Evolutionary conservation across 2,888 invertebrate genomes (phyloP).

Genomic region (Zygaena filipendulae): DNA sequence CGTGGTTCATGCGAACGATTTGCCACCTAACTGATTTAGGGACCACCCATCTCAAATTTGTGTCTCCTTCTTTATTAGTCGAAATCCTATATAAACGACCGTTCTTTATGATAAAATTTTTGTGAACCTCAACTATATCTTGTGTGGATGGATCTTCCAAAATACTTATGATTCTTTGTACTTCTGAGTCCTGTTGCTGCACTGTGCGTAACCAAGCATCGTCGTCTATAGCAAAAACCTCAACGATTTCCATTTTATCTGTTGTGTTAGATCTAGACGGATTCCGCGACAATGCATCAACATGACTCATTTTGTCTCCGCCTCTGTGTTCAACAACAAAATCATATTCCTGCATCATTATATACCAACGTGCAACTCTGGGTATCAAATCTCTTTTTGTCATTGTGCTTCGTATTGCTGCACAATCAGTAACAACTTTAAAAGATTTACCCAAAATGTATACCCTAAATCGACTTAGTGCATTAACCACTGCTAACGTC

Average conservation of each 20-base stretch:
- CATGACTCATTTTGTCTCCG: conserved; percentile 21
- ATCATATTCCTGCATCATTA: conserved; percentile 23
- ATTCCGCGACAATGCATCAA: conserved; percentile 21
- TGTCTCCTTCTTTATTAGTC: conserved; percentile 2
- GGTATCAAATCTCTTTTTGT: conserved; percentile 21
- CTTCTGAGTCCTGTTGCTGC: conserved; percentile 5
- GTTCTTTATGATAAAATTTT: conserved; percentile 8
- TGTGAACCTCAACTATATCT: conserved; percentile 5
- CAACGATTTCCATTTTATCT: conserved; percentile 6
- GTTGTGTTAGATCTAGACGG: conserved; percentile 11
- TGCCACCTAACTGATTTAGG: conserved; percentile 23
- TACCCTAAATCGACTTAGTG: conserved; percentile 8
- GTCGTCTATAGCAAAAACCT: conserved; percentile 12
- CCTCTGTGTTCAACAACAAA: conserved; percentile 24
- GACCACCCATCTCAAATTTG: conserved; percentile 23
- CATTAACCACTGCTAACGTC: conserved; percentile 11
- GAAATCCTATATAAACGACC: conserved; percentile 2
- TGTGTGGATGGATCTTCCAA: conserved; percentile 3
- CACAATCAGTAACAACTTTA: conserved; percentile 21
- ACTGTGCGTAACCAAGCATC: conserved; percentile 7
- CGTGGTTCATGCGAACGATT: conserved; percentile 22
- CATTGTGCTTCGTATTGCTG: conserved; percentile 21
- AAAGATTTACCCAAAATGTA: conserved; percentile 9
- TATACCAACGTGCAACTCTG: conserved; percentile 25
- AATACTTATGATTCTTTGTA: conserved; percentile 5